A percentile compares a stretch with the other conserved stretches of the same genome.
phyloP scores from a whole-genome alignment of 2,888 invertebrate genomes.

The Dastarcus helophoroides region DNA sequence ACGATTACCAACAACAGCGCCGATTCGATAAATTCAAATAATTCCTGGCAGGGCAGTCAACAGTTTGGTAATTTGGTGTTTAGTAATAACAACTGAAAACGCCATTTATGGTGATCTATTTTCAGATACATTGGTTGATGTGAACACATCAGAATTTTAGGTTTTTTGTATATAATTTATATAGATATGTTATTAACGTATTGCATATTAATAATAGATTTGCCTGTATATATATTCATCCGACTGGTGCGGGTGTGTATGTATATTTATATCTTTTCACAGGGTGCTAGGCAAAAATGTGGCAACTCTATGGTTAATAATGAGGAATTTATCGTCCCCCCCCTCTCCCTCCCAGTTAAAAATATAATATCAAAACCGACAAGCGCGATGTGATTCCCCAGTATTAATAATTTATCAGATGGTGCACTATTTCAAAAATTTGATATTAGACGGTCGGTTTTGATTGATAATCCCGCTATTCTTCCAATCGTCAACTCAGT shows the following conservation, averaged over 20 bases:
- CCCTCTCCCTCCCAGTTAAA: constrained; percentile 24
- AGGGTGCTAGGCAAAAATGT: constrained; percentile 4
- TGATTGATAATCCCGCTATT: no score
- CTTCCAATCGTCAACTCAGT: constrained; percentile 21
- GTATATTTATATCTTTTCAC: not conserved
- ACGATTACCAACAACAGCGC: constrained; percentile 31
- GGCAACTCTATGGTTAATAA: constrained; percentile 25
- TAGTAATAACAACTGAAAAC: constrained; percentile 29
- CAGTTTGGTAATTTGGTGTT: constrained; percentile 30
- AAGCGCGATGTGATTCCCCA: no score
- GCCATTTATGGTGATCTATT: constrained; percentile 23
- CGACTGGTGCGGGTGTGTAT: no score
- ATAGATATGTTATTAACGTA: constrained; percentile 14
- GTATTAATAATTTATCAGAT: no score
- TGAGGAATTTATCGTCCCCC: constrained; percentile 19
- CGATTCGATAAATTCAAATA: constrained; percentile 37
- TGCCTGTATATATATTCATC: constrained; percentile 4
- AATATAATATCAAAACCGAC: constrained; percentile 14
- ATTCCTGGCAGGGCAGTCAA: constrained; percentile 35
- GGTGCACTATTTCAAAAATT: no score
- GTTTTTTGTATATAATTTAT: constrained; percentile 16
- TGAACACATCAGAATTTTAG: constrained; percentile 29
- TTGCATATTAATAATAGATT: constrained; percentile 6
- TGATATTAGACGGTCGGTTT: no score
- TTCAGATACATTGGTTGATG: constrained; percentile 37